Evolutionary conservation across 2,888 invertebrate genomes (phyloP).

Genomic region (Oithona nana): DNA sequence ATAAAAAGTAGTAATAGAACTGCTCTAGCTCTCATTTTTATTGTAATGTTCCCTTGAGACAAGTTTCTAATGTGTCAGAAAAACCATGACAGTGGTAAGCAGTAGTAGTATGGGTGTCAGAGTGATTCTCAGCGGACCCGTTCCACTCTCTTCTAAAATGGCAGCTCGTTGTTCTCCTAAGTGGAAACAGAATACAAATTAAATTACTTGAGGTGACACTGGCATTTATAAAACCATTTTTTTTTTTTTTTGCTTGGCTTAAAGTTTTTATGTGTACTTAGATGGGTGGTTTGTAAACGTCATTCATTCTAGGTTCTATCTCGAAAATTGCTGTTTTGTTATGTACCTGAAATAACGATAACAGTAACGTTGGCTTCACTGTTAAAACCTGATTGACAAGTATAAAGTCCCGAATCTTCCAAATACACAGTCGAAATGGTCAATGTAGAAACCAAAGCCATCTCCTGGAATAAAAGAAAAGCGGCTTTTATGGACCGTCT

Average conservation of each 20-base stretch:
- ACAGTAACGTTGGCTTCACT: constrained; percentile 4
- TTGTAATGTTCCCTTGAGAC: no score
- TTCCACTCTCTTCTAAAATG: constrained; percentile 14
- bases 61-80: no score
- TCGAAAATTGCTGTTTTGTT: neutral
- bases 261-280: neutral
- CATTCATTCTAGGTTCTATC: neutral
- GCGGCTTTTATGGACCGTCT: no score
- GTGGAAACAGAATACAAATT: neutral
- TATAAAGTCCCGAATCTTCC: constrained; percentile 7
- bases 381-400: neutral
- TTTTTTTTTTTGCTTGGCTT: neutral
- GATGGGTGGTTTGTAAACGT: neutral
- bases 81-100: no score
- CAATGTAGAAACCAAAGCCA: neutral
- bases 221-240: no score
- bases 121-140: no score
- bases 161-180: constrained; percentile 14
- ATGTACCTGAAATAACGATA: constrained; percentile 1
- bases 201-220: neutral
- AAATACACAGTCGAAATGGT: neutral
- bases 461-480: neutral
- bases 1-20: no score
- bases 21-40: no score
- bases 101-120: no score